Percentiles rank a stretch among this genome's conserved stretches.
Evolutionary conservation across 2,888 invertebrate species (phyloP).

Genomic region (Xestia c-nigrum): DNA sequence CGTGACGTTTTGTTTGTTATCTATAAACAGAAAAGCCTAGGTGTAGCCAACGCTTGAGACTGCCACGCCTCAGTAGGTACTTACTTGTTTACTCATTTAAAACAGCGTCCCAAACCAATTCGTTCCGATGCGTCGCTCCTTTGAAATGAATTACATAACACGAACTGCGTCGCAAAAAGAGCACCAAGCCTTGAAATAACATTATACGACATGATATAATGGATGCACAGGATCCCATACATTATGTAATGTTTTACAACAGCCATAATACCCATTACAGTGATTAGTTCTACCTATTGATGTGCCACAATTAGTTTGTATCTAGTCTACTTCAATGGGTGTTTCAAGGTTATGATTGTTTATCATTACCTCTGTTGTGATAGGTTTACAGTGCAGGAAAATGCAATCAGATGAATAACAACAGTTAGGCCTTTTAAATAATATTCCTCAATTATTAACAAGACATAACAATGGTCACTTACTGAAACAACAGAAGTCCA

Average conservation of each 20-base stretch:
- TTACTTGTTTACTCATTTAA: constrained; percentile 37
- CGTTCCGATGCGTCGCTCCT: constrained; percentile 37
- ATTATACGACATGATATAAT: constrained; percentile 30
- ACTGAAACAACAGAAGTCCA: no score
- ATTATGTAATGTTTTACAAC: constrained; percentile 29
- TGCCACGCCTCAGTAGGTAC: not conserved
- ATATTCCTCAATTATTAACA: no score
- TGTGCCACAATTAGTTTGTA: constrained; percentile 14
- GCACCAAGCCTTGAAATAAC: constrained; percentile 34
- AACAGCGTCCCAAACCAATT: constrained; percentile 36
- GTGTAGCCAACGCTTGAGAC: not conserved
- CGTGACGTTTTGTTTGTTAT: not conserved
- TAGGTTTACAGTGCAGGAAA: not conserved
- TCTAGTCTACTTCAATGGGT: constrained; percentile 2
- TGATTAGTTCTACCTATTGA: not conserved
- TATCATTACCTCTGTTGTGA: constrained; percentile 20
- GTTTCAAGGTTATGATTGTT: constrained; percentile 13
- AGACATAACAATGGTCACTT: no score
- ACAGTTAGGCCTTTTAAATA: not conserved
- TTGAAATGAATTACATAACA: constrained; percentile 30
- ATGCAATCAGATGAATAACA: not conserved
- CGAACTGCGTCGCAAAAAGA: constrained; percentile 46
- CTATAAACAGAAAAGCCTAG: not conserved
- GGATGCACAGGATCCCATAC: constrained; percentile 15
- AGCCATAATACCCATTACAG: constrained; percentile 16